These are phyloP conservation scores for Seriola aureovittata DNA, from an alignment of 2,113 vertebrate genomes.

Conservation along the genomic window DNA sequence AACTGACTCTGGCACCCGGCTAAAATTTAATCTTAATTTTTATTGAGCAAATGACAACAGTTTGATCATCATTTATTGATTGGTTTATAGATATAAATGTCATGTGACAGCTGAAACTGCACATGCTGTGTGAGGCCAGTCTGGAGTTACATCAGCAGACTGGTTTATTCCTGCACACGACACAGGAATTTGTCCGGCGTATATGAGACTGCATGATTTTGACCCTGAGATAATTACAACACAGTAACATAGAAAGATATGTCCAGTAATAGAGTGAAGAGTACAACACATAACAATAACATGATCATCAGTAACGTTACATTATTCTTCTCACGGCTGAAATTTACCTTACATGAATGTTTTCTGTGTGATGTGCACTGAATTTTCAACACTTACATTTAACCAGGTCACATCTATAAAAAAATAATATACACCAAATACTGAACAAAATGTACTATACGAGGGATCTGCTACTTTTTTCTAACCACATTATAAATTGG, in stretches of 20 bases:
- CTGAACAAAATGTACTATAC: slow-evolving; percentile 26
- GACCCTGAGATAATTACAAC: slow-evolving; percentile 81
- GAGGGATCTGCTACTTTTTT: slow-evolving; percentile 1
- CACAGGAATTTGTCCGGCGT: slow-evolving; percentile 23
- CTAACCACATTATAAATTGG: background rate
- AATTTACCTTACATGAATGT: slow-evolving; percentile 23
- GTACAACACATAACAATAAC: slow-evolving; percentile 12
- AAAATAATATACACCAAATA: slow-evolving; percentile 69
- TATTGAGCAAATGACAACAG: slow-evolving; percentile 20
- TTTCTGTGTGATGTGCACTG: slow-evolving; percentile 12
- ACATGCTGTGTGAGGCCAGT: slow-evolving; percentile 15
- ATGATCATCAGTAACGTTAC: slow-evolving; percentile 32
- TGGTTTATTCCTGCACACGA: slow-evolving; percentile 20
- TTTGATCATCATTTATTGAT: slow-evolving; percentile 45
- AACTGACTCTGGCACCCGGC: background rate
- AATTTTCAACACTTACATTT: slow-evolving; percentile 2
- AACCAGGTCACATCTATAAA: slow-evolving; percentile 24
- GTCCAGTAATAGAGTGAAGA: slow-evolving; percentile 49
- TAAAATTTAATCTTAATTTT: background rate
- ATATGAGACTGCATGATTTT: slow-evolving; percentile 49
- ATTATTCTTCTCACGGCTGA: slow-evolving; percentile 70
- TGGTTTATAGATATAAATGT: slow-evolving; percentile 33
- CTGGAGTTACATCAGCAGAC: slow-evolving; percentile 26
- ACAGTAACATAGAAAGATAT: slow-evolving; percentile 60
- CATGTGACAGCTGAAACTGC: background rate